Evolutionary conservation across 2,113 vertebrate genomes (phyloP).

Genomic region (Bostrychus sinensis): DNA sequence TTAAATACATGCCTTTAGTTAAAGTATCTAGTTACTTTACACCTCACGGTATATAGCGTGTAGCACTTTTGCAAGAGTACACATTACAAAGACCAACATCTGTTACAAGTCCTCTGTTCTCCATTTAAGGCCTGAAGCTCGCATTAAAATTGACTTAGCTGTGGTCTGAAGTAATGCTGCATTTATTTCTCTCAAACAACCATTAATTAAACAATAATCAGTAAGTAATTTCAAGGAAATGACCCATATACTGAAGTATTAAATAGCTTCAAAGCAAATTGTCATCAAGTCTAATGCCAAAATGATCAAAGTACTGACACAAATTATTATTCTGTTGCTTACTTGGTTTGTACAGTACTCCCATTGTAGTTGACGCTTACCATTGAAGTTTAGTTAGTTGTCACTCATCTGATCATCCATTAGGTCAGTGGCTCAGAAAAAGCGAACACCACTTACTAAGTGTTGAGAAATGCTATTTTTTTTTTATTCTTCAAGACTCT

Average conservation of each 20-base stretch:
- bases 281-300: neutral
- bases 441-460: too few relatives aligned
- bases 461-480: slow-evolving; percentile 33
- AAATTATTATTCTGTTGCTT: neutral
- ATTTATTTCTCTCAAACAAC: slow-evolving; percentile 12
- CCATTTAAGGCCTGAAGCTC: slow-evolving; percentile 8
- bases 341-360: neutral
- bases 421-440: too few relatives aligned
- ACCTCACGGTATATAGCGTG: neutral
- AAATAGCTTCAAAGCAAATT: slow-evolving; percentile 8
- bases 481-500: neutral
- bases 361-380: neutral
- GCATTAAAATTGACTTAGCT: slow-evolving; percentile 17
- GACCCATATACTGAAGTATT: slow-evolving; percentile 1
- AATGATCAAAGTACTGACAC: neutral
- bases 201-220: slow-evolving; percentile 20
- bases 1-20: neutral
- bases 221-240: slow-evolving; percentile 16
- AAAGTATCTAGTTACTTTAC: neutral
- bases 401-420: slow-evolving; percentile 48
- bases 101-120: neutral
- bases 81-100: slow-evolving; percentile 26
- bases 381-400: slow-evolving; percentile 22
- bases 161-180: slow-evolving; percentile 6
- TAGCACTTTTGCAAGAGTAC: slow-evolving; percentile 14